These are phyloP conservation scores for Sipunculus nudus DNA, from an alignment of 2,888 invertebrate species.

Conservation along the genomic window DNA sequence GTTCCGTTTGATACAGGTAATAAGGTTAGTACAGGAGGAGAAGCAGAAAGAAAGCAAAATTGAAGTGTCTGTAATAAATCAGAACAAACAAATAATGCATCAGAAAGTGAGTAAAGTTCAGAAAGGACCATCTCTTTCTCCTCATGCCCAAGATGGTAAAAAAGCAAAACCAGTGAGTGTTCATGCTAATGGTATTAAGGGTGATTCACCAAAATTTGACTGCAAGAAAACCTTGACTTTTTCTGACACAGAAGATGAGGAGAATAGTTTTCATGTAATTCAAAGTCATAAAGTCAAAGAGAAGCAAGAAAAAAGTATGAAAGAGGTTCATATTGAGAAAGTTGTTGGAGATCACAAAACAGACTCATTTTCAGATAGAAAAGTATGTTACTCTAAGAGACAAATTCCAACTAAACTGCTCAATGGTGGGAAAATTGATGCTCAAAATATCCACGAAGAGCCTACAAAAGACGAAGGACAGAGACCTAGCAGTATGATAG, in stretches of 20 bases:
- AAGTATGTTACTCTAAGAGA: too few species aligned
- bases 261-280: too few species aligned
- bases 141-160: not conserved
- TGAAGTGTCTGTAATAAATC: not conserved
- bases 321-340: too few species aligned
- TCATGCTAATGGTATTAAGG: not conserved
- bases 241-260: conserved; percentile 29
- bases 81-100: not conserved
- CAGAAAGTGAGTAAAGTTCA: conserved; percentile 1
- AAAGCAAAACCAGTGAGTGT: not conserved
- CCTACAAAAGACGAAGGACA: too few species aligned
- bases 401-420: too few species aligned
- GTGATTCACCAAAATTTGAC: conserved; percentile 33
- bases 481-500: too few species aligned
- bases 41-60: conserved; percentile 1
- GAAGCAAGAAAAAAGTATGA: too few species aligned
- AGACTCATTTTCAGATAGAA: too few species aligned
- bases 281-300: too few species aligned
- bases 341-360: too few species aligned
- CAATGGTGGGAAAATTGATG: too few species aligned
- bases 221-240: conserved; percentile 33
- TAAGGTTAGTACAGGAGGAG: conserved; percentile 55
- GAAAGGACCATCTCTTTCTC: not conserved
- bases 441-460: too few species aligned
- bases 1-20: conserved; percentile 57